Evolutionary conservation across 2,797 vertebrate species (phyloP), one percentile per base, ranked within the genome.

Genomic region (Chanos chanos): DNA sequence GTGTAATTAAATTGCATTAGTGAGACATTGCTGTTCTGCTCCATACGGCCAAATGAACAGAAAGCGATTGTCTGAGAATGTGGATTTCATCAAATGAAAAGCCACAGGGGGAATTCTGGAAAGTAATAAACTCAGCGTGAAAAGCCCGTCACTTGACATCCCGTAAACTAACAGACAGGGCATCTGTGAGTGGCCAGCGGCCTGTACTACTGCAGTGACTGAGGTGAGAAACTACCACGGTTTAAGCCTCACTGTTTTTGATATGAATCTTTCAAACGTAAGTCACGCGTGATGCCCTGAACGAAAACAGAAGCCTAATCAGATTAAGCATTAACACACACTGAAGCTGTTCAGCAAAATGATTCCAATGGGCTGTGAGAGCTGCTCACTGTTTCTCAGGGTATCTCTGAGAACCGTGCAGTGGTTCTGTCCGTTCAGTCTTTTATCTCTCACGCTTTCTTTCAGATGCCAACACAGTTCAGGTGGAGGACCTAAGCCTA

Each of bases 241-340:
- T 19, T 19, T 9, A 21, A 43, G 51, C 36, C 41, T 51, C 61
- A 44, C 10, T 52, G 39, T 36, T 43, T 62, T 52, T 53, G 52
- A 51, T 52, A 13, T 45, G 49, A 27, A 28, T 53, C 62, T 53
- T 61, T 52, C 19, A 36, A 62, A 21, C n/a, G 19, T 25, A 24
- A 43, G 27, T 51, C 53, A 43, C 57, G 62, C 47, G 41, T 50
- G 44, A 49, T 30, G 19, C 37, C 45, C n/a, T 40, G 61, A 55
- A 48, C 56, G 24, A 55, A 27, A 36, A 9, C 24, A 50, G 33
- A 48, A 36, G 25, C 18, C 44, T 68, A 63, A 68, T 68, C 60
- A 63, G 66, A 68, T 68, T 63, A 68, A 30, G 37, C 48, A 52
- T 51, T 28, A 44, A 53, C 39, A 37, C 66, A 28, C 24, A 28